Percentiles rank a stretch among this genome's conserved stretches.
Evolutionary conservation across 2,888 invertebrate genomes (phyloP).

Genomic region (Cheilosia vernalis): DNA sequence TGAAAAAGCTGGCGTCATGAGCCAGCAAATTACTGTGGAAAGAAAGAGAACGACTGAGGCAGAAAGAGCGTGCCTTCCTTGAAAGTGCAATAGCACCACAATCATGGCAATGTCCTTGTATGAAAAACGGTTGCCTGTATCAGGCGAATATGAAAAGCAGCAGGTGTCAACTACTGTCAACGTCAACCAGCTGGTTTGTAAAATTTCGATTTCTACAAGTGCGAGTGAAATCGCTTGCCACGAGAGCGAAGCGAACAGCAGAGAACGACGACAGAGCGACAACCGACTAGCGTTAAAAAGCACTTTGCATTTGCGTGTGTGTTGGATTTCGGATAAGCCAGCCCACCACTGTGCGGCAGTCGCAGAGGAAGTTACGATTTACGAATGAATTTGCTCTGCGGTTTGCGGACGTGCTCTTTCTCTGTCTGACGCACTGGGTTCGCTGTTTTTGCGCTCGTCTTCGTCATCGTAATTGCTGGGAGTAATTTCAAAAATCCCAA

Average conservation of each 20-base stretch:
- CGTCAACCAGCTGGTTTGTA: not conserved
- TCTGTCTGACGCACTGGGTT: constrained; percentile 22
- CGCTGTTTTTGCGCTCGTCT: constrained; percentile 6
- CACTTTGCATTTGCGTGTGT: constrained; percentile 8
- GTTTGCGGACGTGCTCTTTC: not conserved
- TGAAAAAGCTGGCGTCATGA: constrained; percentile 30
- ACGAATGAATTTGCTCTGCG: not conserved
- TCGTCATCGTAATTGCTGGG: constrained; percentile 14
- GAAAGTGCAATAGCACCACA: constrained; percentile 49
- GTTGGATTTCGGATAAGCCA: constrained; percentile 11
- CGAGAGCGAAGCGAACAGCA: not conserved
- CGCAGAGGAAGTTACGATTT: not conserved
- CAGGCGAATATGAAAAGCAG: constrained; percentile 79
- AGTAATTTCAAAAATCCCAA: constrained; percentile 64
- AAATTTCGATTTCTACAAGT: not conserved
- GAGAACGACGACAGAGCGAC: not conserved
- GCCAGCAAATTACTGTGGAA: constrained; percentile 23
- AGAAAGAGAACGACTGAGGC: constrained; percentile 24
- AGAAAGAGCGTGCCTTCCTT: not conserved
- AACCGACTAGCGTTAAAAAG: not conserved
- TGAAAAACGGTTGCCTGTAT: constrained; percentile 82
- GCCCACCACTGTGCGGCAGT: constrained; percentile 17
- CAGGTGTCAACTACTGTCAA: constrained; percentile 23
- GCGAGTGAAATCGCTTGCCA: not conserved
- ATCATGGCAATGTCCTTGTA: constrained; percentile 83